Percentiles rank a stretch among this genome's conserved stretches.
phyloP scores from a whole-genome alignment of 2,888 invertebrate genomes.

The Hypolimnas misippus region DNA sequence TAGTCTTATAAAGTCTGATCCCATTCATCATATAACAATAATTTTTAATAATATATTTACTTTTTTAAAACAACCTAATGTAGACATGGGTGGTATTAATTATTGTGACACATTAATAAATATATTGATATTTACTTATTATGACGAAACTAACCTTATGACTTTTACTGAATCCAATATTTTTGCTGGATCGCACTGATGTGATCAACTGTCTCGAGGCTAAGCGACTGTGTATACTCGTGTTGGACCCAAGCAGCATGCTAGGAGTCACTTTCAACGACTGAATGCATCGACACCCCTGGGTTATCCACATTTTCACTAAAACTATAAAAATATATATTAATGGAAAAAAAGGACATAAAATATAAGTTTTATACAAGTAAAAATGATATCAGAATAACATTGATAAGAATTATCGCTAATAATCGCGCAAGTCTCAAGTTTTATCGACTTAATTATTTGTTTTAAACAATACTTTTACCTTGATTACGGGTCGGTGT shows the following conservation, averaged over 20 bases:
- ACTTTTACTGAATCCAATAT: slow-evolving; percentile 49
- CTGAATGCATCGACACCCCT: slow-evolving; percentile 64
- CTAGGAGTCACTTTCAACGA: slow-evolving; percentile 53
- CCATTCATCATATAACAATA: too few relatives aligned
- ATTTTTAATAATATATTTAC: too few relatives aligned
- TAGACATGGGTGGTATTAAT: too few relatives aligned
- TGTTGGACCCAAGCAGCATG: slow-evolving; percentile 54
- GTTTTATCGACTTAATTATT: slow-evolving; percentile 1
- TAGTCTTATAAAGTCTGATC: too few relatives aligned
- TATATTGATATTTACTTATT: too few relatives aligned
- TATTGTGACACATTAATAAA: too few relatives aligned
- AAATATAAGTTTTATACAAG: neutral
- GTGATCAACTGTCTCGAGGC: slow-evolving; percentile 59
- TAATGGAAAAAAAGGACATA: neutral
- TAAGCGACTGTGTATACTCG: slow-evolving; percentile 49
- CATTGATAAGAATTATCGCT: neutral
- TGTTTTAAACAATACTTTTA: neutral
- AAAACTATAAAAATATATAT: neutral
- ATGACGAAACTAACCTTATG: slow-evolving; percentile 56
- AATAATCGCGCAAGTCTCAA: neutral
- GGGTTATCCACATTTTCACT: slow-evolving; percentile 64
- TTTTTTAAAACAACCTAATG: too few relatives aligned
- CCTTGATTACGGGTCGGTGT: neutral
- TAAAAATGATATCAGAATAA: neutral
- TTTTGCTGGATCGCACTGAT: slow-evolving; percentile 48